Conservation (phyloP, 2,113 vertebrate genomes). For the Brachyhypopomus occidentalis region DNA sequence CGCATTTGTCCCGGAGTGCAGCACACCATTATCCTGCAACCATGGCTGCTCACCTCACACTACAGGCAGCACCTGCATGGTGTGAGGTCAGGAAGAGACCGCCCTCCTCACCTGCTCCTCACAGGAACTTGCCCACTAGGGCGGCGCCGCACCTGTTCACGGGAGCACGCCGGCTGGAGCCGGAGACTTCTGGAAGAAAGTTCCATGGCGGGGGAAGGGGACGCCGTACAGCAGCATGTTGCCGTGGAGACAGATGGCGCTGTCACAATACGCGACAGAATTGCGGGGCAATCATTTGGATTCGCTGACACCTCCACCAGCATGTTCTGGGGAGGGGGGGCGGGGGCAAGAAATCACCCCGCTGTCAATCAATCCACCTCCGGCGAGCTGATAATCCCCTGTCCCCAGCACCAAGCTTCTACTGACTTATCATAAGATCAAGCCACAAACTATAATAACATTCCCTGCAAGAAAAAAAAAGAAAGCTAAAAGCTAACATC, state of each 20-base stretch:
- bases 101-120: conserved; percentile 32
- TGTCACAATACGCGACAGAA: conserved; percentile 43
- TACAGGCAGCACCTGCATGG: conserved; percentile 36
- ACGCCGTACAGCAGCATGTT: conserved; percentile 33
- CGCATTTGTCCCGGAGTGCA: neutral
- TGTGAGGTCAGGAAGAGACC: neutral
- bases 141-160: neutral
- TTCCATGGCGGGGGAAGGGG: conserved; percentile 36
- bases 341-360: conserved; percentile 45
- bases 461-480: conserved; percentile 15
- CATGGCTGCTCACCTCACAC: neutral
- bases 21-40: neutral
- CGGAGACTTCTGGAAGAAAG: conserved; percentile 30
- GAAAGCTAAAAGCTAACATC: conserved; percentile 28
- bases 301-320: conserved; percentile 46
- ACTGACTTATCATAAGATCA: conserved; percentile 43
- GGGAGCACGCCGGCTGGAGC: conserved; percentile 15
- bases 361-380: conserved; percentile 45
- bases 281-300: conserved; percentile 7
- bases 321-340: conserved; percentile 32
- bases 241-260: conserved; percentile 55
- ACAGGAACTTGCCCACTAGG: neutral
- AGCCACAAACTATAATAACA: conserved; percentile 42
- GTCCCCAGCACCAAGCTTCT: conserved; percentile 22
- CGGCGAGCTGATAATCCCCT: conserved; percentile 38